Evolutionary conservation across 2,797 vertebrate genomes (phyloP).

Genomic region (Petrocephalus schoutedeni): DNA sequence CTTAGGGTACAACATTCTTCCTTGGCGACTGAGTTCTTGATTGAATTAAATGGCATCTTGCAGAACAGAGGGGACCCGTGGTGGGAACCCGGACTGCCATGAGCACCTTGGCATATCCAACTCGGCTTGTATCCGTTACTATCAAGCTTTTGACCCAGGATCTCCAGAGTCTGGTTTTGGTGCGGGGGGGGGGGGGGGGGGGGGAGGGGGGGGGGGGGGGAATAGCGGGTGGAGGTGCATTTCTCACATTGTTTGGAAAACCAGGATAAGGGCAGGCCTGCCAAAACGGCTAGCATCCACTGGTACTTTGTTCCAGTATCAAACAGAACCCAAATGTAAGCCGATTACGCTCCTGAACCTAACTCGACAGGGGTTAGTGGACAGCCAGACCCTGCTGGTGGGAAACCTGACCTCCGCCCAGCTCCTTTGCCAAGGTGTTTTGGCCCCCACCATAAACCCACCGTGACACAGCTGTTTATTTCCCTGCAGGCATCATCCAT

Average conservation of each 20-base stretch:
- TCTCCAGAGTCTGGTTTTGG: neutral
- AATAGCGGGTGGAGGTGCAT: neutral
- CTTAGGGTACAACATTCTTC: neutral
- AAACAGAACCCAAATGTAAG: slow-evolving; percentile 37
- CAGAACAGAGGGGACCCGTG: neutral
- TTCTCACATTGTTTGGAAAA: neutral
- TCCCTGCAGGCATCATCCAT: neutral
- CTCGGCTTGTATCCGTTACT: neutral
- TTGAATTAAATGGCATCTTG: neutral
- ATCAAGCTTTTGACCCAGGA: neutral
- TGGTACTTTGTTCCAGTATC: neutral
- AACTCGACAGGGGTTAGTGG: slow-evolving; percentile 38
- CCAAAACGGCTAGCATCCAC: neutral
- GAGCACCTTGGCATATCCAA: neutral
- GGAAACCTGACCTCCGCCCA: neutral
- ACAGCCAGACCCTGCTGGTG: slow-evolving; percentile 11
- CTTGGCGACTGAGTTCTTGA: neutral
- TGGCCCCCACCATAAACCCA: neutral
- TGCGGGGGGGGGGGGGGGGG: neutral
- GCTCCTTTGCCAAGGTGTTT: neutral
- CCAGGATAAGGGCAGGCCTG: neutral
- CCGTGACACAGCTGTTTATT: neutral
- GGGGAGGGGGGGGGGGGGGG: neutral
- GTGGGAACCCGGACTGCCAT: neutral
- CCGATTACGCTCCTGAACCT: slow-evolving; percentile 48